Conservation (phyloP, 2,113 vertebrate genomes). For the Recurvirostra avosetta region DNA sequence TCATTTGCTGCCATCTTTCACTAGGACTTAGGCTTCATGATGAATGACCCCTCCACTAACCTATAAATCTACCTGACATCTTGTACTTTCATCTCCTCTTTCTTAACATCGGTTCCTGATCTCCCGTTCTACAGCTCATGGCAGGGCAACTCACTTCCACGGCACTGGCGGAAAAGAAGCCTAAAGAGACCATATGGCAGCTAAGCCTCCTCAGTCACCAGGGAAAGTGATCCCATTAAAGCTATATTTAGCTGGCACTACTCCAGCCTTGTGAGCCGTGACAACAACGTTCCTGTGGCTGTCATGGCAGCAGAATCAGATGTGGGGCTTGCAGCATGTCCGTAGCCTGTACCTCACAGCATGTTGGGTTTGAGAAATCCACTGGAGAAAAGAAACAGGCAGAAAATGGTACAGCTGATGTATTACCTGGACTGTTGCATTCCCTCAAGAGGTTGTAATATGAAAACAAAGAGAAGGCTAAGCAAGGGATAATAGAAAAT, state of each 20-base stretch:
- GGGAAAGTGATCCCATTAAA: slow-evolving; percentile 40
- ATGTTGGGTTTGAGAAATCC: neutral
- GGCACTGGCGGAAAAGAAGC: neutral
- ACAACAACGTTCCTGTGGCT: neutral
- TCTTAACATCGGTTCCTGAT: neutral
- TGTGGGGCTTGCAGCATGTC: neutral
- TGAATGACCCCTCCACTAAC: neutral
- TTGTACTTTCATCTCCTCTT: neutral
- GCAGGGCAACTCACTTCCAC: neutral
- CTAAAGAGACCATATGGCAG: slow-evolving; percentile 35
- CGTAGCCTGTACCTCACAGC: neutral
- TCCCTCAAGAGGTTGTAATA: neutral
- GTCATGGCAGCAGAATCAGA: neutral
- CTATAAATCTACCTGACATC: neutral
- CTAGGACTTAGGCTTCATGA: neutral
- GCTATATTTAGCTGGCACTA: slow-evolving; percentile 17
- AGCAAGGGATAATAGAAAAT: neutral
- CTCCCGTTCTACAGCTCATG: neutral
- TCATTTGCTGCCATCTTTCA: neutral
- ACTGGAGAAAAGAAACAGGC: neutral
- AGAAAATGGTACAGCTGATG: neutral
- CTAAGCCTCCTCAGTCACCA: slow-evolving; percentile 3
- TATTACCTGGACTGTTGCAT: neutral
- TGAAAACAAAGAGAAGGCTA: neutral
- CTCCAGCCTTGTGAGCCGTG: neutral